A percentile compares a stretch with the other conserved stretches of the same genome.
Evolutionary conservation across 2,113 vertebrate species (phyloP).

Genomic region (Corythaixoides concolor): DNA sequence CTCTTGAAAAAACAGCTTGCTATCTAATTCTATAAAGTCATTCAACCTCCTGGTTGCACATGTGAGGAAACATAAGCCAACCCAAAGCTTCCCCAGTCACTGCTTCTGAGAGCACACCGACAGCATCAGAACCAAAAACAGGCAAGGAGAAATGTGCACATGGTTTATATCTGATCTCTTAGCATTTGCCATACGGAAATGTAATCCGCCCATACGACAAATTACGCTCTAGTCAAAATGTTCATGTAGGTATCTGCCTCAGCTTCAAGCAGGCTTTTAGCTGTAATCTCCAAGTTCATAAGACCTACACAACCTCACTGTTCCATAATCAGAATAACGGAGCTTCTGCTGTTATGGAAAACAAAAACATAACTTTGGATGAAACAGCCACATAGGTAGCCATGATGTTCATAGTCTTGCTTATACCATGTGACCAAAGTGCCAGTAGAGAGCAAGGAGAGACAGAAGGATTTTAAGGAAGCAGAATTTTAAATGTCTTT

Average conservation of each 20-base stretch:
- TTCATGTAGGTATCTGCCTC: not conserved
- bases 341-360: not conserved
- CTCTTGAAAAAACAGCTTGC: not conserved
- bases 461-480: not conserved
- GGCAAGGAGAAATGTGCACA: not conserved
- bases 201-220: not conserved
- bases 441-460: not conserved
- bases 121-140: not conserved
- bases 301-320: not conserved
- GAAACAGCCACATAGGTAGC: not conserved
- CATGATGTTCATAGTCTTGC: not conserved
- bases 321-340: not conserved
- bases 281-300: not conserved
- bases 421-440: not conserved
- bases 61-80: not conserved
- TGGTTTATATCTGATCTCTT: not conserved
- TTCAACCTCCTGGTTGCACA: not conserved
- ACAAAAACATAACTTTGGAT: not conserved
- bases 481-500: not conserved
- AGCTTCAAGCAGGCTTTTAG: not conserved
- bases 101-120: not conserved
- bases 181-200: not conserved
- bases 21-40: not conserved
- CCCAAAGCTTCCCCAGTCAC: not conserved
- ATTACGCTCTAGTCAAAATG: not conserved